Percentiles rank a stretch among this genome's conserved stretches.
These are phyloP conservation scores for Calyptommatus sinebrachiatus DNA, from an alignment of 2,113 vertebrate genomes.

Conservation along the genomic window DNA sequence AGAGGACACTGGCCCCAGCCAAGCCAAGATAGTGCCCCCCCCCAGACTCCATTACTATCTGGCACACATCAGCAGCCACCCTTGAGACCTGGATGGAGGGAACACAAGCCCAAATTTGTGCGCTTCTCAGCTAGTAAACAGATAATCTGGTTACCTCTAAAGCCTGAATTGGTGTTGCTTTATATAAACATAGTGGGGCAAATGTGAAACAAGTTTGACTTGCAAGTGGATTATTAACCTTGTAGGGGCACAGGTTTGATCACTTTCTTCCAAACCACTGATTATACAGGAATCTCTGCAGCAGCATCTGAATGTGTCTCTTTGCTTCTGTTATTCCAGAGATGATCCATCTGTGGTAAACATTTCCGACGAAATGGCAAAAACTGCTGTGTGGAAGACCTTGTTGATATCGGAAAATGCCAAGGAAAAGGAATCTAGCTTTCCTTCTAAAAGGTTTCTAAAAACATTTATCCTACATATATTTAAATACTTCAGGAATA, in stretches of 20 bases:
- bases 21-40: too few species aligned
- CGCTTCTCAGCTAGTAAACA: too few species aligned
- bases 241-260: not conserved
- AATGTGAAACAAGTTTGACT: too few species aligned
- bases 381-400: constrained; percentile 91
- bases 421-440: constrained; percentile 84
- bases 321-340: constrained; percentile 74
- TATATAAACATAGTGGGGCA: too few species aligned
- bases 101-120: too few species aligned
- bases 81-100: too few species aligned
- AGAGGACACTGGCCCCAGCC: too few species aligned
- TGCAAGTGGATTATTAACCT: too few species aligned
- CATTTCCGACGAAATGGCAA: constrained; percentile 98
- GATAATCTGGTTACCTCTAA: too few species aligned
- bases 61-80: too few species aligned
- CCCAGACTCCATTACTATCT: too few species aligned
- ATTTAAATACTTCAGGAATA: constrained; percentile 23
- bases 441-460: constrained; percentile 88
- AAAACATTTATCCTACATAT: not conserved
- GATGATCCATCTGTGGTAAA: constrained; percentile 94
- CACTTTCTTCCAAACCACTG: not conserved
- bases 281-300: constrained; percentile 26
- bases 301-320: constrained; percentile 42
- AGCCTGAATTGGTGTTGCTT: too few species aligned
- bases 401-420: constrained; percentile 77